Evolutionary conservation across 1,140 invertebrate species (phyloP), one percentile per base, ranked within the genome.

Genomic region (Mactra quadrangularis): DNA sequence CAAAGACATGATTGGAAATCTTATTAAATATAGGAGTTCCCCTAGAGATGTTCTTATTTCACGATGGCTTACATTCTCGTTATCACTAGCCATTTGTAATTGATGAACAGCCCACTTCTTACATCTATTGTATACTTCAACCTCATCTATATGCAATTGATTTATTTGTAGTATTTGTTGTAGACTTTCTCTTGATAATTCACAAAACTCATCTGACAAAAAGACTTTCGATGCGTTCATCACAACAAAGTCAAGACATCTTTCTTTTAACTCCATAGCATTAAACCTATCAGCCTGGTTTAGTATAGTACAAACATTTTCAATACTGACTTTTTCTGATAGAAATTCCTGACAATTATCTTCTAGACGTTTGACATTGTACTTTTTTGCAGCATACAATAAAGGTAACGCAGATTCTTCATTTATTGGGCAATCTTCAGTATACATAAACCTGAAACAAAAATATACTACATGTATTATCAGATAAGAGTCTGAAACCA

Each of bases 301-400:
- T 17, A 86, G 47, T 13, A 86, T 66, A 22, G 62, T 41, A 64
- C 86, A 97, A 15, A 96, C 96, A 93, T 97, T 97, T 85, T 97
- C 96, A 35, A 95, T 94, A 35, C 95, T 95, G 31, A 97, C 93
- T 90, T 96, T 96, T 31, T 94, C 94, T 87, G 96, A 95, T 15
- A 97, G 92, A 91, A 96, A 97, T 86, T 96, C 95, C 2, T 96
- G 96, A 92, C 96, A 97, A 85, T 95, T 95, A 82, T 95, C 95
- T 89, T 96, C 96, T 68, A 97, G 91, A 17, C 95, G 95, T 6
- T 95, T 95, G 0, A 97, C 95, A 3, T 95, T 95, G 92, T 97
- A 97, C 87, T 97, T 97, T 87, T 97, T 97, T 9, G 96, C 96
- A 3, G 96, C 96, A 88, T 97, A 97, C 38, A 97, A 90, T 6